Percentiles rank a stretch among this genome's conserved stretches.
Evolutionary conservation across 2,888 invertebrate species (phyloP).

Genomic region (Tribolium freemani): DNA sequence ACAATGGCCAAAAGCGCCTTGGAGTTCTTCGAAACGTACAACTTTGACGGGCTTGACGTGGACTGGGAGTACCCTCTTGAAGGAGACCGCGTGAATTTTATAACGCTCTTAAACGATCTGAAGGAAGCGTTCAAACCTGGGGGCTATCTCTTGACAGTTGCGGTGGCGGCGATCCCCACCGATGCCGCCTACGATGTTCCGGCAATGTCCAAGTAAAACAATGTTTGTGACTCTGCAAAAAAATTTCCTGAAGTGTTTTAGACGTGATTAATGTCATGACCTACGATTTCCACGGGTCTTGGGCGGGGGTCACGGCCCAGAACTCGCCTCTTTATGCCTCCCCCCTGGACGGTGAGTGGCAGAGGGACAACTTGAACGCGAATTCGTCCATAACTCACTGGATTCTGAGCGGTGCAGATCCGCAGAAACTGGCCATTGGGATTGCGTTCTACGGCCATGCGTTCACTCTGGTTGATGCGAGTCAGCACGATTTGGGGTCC

Average conservation of each 20-base stretch:
- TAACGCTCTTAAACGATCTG: conserved; percentile 44
- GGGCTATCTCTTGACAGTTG: conserved; percentile 71
- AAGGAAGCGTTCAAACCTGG: conserved; percentile 69
- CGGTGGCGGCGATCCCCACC: conserved; percentile 70
- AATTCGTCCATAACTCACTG: conserved; percentile 48
- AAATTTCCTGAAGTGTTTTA: conserved; percentile 67
- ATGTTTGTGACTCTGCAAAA: not conserved
- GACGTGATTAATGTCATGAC: conserved; percentile 80
- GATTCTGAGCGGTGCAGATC: conserved; percentile 62
- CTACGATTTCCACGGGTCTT: conserved; percentile 80
- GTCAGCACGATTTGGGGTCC: conserved; percentile 67
- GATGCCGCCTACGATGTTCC: conserved; percentile 73
- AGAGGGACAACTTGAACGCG: conserved; percentile 44
- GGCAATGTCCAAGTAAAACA: conserved; percentile 67
- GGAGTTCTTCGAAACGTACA: conserved; percentile 50
- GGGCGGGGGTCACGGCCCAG: conserved; percentile 74
- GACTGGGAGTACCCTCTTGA: conserved; percentile 56
- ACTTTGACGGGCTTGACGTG: conserved; percentile 56
- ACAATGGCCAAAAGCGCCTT: conserved; percentile 53
- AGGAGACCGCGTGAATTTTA: conserved; percentile 46
- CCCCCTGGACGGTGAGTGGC: conserved; percentile 25
- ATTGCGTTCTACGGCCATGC: conserved; percentile 79
- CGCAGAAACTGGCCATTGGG: conserved; percentile 77
- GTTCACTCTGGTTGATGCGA: conserved; percentile 71
- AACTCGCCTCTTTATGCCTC: conserved; percentile 1